phyloP scores from a whole-genome alignment of 2,113 vertebrate species.

The Chaetorhynchus papuensis region DNA sequence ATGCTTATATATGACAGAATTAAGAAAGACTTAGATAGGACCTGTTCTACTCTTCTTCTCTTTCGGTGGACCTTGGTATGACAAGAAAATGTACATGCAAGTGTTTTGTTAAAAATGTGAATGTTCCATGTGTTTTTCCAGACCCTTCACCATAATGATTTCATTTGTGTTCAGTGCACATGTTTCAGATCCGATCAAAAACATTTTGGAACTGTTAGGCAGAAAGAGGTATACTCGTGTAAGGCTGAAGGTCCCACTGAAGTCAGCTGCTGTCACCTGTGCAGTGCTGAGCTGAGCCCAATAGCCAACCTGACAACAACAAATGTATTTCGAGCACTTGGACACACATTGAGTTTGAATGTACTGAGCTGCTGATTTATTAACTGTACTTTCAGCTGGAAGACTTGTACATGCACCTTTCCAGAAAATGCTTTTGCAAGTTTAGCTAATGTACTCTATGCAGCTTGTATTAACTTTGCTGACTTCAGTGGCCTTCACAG shows the following conservation, averaged over 20 bases:
- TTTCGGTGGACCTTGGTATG: neutral
- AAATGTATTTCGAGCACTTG: neutral
- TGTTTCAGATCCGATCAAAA: neutral
- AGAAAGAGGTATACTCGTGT: neutral
- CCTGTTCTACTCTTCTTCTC: neutral
- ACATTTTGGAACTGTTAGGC: neutral
- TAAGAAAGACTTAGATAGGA: neutral
- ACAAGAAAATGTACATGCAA: neutral
- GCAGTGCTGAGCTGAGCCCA: neutral
- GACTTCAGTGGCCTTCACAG: neutral
- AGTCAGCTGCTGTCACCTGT: constrained; percentile 11
- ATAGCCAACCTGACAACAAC: constrained; percentile 6
- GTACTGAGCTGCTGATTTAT: neutral
- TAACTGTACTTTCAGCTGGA: neutral
- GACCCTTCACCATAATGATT: neutral
- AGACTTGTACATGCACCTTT: neutral
- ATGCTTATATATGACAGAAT: neutral
- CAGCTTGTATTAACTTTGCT: neutral
- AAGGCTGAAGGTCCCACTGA: constrained; percentile 3
- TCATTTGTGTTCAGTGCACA: neutral
- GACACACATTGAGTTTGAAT: neutral
- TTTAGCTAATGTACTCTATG: neutral
- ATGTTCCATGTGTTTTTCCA: neutral
- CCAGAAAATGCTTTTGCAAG: constrained; percentile 17
- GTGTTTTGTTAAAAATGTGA: neutral